These are phyloP conservation scores for Pygocentrus nattereri DNA, from an alignment of 2,797 vertebrate genomes.

Conservation along the genomic window DNA sequence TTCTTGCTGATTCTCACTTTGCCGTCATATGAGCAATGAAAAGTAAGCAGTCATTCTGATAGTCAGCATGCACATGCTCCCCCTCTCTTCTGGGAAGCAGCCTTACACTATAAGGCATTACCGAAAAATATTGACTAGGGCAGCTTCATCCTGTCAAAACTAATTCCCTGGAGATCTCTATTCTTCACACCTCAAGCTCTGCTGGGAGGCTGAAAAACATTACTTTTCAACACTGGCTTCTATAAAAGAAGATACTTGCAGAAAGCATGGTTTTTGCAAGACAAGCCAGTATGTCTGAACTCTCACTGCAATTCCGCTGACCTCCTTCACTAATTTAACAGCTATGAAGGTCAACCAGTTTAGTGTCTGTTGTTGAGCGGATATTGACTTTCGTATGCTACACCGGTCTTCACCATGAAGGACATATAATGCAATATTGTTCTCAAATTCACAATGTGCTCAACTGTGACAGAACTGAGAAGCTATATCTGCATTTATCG, in stretches of 20 bases:
- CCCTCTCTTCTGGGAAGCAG: conserved; percentile 5
- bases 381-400: neutral
- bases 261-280: neutral
- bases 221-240: conserved; percentile 5
- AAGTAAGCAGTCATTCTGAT: conserved; percentile 23
- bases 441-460: neutral
- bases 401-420: neutral
- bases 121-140: conserved; percentile 19
- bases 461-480: no score
- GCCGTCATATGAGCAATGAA: neutral
- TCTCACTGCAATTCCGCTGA: neutral
- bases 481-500: no score
- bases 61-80: conserved; percentile 28
- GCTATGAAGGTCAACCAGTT: neutral
- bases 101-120: conserved; percentile 1
- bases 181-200: conserved; percentile 15
- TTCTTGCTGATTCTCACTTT: conserved; percentile 31
- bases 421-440: neutral
- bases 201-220: neutral
- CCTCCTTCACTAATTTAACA: no score
- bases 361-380: neutral
- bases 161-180: conserved; percentile 4
- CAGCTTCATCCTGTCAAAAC: conserved; percentile 10
- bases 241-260: neutral
- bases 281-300: neutral